A percentile compares a stretch with the other conserved stretches of the same genome.
These are phyloP conservation scores for Melanotaenia nigrans DNA, from an alignment of 2,797 vertebrate species.

Conservation along the genomic window DNA sequence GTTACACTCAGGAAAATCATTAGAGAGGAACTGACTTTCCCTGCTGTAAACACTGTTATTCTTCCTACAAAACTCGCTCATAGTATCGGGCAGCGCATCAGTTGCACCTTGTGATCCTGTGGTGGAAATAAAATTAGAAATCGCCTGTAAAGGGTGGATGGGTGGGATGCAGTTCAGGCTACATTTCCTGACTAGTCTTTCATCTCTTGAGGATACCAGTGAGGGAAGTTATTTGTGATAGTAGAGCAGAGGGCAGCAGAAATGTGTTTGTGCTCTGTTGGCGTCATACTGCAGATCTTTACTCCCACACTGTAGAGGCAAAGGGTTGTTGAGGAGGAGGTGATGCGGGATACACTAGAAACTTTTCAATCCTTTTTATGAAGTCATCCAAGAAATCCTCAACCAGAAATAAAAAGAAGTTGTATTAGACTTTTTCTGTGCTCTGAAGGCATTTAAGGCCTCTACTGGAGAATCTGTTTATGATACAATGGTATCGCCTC, in stretches of 20 bases:
- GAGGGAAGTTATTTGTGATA: conserved; percentile 1
- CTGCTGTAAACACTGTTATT: not conserved
- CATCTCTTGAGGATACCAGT: conserved; percentile 30
- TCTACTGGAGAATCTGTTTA: too few species aligned
- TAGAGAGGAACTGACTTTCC: not conserved
- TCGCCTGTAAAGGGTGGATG: conserved; percentile 37
- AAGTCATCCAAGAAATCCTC: not conserved
- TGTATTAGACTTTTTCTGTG: too few species aligned
- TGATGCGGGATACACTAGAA: not conserved
- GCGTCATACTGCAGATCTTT: conserved; percentile 8
- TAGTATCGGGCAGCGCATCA: conserved; percentile 34
- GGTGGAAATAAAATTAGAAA: conserved; percentile 55
- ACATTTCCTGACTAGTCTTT: conserved; percentile 49
- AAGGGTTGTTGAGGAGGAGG: not conserved
- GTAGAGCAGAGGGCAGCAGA: conserved; percentile 7
- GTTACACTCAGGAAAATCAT: conserved; percentile 6
- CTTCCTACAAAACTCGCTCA: not conserved
- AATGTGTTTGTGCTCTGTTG: not conserved
- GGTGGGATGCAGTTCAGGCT: conserved; percentile 23
- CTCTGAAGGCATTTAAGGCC: too few species aligned
- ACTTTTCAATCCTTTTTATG: not conserved
- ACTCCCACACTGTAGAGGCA: conserved; percentile 12
- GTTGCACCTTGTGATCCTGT: not conserved
- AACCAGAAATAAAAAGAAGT: too few species aligned
- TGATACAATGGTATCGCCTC: too few species aligned